These are phyloP conservation scores for Falco punctatus DNA, from an alignment of 2,113 vertebrate genomes.

Conservation along the genomic window DNA sequence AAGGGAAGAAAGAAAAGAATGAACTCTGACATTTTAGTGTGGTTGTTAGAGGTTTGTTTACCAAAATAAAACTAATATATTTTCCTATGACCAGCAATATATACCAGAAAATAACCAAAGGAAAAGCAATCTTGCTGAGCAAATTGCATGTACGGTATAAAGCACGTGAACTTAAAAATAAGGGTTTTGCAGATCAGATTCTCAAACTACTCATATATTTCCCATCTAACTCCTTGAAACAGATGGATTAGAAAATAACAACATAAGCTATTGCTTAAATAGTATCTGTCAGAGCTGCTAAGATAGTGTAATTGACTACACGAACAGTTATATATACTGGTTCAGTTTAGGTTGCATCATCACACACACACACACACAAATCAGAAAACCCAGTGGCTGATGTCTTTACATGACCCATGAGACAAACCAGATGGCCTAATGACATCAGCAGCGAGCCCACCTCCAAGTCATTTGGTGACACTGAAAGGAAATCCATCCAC, in stretches of 20 bases:
- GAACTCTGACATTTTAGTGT: not conserved
- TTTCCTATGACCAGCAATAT: not conserved
- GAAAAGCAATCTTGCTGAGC: not conserved
- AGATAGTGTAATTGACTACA: not conserved
- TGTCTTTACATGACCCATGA: not conserved
- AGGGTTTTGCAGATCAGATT: not conserved
- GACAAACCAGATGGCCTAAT: not conserved
- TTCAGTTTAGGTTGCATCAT: not conserved
- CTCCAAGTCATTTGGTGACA: not conserved
- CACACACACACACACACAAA: too few species aligned
- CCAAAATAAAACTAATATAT: not conserved
- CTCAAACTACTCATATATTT: not conserved
- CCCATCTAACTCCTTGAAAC: not conserved
- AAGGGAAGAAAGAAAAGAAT: not conserved
- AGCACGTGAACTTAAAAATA: not conserved
- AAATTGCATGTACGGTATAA: not conserved
- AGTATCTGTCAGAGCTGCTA: not conserved
- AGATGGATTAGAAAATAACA: not conserved
- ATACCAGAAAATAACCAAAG: not conserved
- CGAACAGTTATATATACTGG: not conserved
- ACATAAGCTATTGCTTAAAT: not conserved
- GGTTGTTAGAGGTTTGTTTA: not conserved
- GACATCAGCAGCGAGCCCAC: not conserved
- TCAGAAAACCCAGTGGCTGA: not conserved
- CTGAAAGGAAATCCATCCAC: not conserved